phyloP scores from a whole-genome alignment of 2,888 invertebrate species.

The Tipula lateralis region DNA sequence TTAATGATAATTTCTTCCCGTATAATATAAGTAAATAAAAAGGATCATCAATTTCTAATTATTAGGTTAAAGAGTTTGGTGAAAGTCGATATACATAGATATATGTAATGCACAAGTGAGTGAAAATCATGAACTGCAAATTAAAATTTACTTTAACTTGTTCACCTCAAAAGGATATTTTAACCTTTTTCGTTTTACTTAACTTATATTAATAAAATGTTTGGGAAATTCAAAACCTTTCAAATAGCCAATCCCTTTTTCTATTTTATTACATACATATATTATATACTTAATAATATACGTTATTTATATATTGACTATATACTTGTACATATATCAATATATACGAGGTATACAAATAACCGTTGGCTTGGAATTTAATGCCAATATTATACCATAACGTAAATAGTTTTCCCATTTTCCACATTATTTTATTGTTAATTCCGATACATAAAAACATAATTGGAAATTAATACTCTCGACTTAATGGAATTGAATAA shows the following conservation, averaged over 20 bases:
- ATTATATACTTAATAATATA: neutral
- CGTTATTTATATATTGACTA: too few relatives aligned
- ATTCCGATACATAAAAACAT: neutral
- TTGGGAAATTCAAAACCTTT: neutral
- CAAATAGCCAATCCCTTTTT: neutral
- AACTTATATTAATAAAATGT: neutral
- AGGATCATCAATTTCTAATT: neutral
- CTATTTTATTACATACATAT: neutral
- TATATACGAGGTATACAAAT: neutral
- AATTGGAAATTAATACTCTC: neutral
- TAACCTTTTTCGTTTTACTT: neutral
- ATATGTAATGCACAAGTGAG: neutral
- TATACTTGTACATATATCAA: neutral
- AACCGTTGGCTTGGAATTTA: neutral
- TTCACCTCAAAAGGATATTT: neutral
- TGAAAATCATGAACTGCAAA: neutral
- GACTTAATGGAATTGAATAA: neutral
- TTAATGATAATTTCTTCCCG: neutral
- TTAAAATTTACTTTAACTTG: neutral
- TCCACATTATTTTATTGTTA: neutral
- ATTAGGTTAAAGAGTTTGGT: neutral
- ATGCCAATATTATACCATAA: neutral
- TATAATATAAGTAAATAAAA: neutral
- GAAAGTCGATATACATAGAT: neutral
- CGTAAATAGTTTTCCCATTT: neutral